Percentiles rank a stretch among this genome's conserved stretches.
Evolutionary conservation across 2,113 vertebrate species (phyloP).

Genomic region (Okapia johnstoni): DNA sequence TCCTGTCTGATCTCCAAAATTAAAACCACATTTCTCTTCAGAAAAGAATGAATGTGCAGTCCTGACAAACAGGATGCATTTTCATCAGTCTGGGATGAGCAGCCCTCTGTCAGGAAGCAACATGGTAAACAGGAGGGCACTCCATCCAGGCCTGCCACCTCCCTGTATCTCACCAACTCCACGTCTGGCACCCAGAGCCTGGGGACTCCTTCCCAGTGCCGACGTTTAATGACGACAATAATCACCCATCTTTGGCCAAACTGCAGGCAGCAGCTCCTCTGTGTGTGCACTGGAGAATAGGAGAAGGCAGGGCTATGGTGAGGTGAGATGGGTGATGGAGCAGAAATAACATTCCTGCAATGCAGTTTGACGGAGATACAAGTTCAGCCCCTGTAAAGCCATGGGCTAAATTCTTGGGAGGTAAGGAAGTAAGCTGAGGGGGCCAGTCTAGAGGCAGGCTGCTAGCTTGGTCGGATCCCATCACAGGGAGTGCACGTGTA

Average conservation of each 20-base stretch:
- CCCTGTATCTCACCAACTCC: background rate
- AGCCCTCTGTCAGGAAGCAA: background rate
- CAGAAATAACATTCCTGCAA: background rate
- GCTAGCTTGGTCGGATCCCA: background rate
- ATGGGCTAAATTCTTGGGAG: no score
- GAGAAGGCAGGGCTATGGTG: background rate
- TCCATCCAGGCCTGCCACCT: background rate
- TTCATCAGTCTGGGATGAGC: background rate
- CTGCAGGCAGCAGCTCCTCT: background rate
- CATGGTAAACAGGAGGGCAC: background rate
- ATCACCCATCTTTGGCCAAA: background rate
- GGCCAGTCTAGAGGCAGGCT: no score
- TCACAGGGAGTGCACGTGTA: background rate
- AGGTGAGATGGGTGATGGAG: background rate
- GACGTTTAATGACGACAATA: background rate
- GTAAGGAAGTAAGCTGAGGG: background rate
- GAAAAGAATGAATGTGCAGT: conserved; percentile 24
- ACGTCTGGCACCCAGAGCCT: background rate
- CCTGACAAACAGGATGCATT: conserved; percentile 5
- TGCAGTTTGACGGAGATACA: background rate
- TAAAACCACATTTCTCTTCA: conserved; percentile 65
- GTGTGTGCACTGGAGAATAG: accelerated
- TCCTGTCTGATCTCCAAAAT: conserved; percentile 43
- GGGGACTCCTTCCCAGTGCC: background rate
- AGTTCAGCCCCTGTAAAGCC: background rate